Evolutionary conservation across 2,113 vertebrate genomes (phyloP).

Genomic region (Mustelus asterias): DNA sequence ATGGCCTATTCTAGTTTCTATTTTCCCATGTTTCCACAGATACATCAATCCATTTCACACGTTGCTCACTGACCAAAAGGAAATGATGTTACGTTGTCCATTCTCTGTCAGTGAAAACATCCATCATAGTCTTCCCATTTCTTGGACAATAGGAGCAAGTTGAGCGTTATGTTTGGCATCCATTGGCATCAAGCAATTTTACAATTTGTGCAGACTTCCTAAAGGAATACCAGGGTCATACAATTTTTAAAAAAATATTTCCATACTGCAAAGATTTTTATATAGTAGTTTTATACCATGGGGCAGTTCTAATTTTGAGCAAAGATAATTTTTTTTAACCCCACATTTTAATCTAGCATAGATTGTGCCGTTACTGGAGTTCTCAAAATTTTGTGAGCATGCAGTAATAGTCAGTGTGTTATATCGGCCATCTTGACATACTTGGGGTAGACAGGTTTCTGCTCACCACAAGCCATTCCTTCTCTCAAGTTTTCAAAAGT

Average conservation of each 20-base stretch:
- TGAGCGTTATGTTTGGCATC: neutral
- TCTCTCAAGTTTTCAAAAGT: neutral
- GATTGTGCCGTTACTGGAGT: neutral
- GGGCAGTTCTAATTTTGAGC: neutral
- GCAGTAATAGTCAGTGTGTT: neutral
- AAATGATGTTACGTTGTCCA: too few species aligned
- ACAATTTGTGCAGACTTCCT: neutral
- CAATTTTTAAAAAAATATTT: neutral
- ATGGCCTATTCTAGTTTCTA: neutral
- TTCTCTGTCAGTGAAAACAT: neutral
- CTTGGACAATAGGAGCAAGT: neutral
- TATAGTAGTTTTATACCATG: neutral
- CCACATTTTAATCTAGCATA: neutral
- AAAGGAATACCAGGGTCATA: neutral
- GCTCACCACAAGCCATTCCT: neutral
- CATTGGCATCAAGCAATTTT: neutral
- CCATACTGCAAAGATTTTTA: neutral
- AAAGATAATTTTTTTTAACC: neutral
- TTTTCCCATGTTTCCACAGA: neutral
- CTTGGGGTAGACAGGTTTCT: neutral
- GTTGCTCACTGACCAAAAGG: neutral
- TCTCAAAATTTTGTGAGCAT: neutral
- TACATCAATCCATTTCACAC: neutral
- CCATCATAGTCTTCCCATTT: neutral
- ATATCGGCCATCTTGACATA: neutral